Evolutionary conservation across 1,140 invertebrate genomes (phyloP).

Genomic region (Planococcus citri): DNA sequence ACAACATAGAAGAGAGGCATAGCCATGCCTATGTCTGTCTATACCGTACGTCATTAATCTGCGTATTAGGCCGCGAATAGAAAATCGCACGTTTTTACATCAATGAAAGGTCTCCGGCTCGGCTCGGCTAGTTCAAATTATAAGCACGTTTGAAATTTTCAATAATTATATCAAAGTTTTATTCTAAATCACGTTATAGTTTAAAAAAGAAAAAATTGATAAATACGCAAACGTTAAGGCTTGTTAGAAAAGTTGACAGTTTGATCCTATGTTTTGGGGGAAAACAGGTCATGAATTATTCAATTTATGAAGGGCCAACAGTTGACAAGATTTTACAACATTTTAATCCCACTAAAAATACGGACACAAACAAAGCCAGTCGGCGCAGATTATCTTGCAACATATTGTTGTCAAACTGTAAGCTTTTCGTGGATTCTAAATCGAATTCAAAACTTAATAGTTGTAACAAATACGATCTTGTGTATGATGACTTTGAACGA

Average conservation of each 20-base stretch:
- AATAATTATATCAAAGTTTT: background rate
- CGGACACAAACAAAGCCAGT: background rate
- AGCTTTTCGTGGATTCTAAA: background rate
- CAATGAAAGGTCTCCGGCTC: no score
- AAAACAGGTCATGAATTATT: background rate
- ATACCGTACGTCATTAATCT: no score
- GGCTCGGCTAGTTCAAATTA: background rate
- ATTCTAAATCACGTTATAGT: background rate
- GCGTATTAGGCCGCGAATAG: no score
- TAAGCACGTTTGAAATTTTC: background rate
- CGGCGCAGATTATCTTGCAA: slow-evolving; percentile 5
- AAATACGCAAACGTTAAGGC: background rate
- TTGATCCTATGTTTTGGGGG: slow-evolving; percentile 4
- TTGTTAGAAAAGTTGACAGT: background rate
- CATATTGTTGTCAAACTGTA: slow-evolving; percentile 5
- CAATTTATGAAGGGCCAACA: background rate
- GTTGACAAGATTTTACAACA: slow-evolving; percentile 7
- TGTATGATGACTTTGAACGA: no score
- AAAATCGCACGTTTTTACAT: background rate
- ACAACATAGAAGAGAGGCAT: no score
- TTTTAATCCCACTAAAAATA: slow-evolving; percentile 8
- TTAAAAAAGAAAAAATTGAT: slow-evolving; percentile 8
- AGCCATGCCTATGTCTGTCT: no score
- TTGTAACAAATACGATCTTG: no score
- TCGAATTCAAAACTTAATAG: background rate